These are phyloP conservation scores for Margarornis squamiger DNA, from an alignment of 2,797 vertebrate species.

Conservation along the genomic window DNA sequence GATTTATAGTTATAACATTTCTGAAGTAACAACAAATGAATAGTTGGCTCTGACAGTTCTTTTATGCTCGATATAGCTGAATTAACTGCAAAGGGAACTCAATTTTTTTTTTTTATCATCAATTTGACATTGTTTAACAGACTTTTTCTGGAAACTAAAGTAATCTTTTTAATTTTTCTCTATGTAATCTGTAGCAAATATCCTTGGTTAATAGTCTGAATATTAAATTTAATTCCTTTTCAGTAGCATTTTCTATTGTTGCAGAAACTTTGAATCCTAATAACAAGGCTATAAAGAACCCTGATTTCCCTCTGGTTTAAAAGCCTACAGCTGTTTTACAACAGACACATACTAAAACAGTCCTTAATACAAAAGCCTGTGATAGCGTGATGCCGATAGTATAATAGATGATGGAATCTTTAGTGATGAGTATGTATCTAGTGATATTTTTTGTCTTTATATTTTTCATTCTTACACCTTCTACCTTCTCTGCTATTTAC, in stretches of 20 bases:
- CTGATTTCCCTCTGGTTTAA: slow-evolving; percentile 37
- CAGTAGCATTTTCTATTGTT: slow-evolving; percentile 67
- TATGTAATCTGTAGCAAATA: slow-evolving; percentile 70
- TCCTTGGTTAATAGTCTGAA: slow-evolving; percentile 74
- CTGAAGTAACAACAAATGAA: slow-evolving; percentile 70
- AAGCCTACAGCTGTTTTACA: slow-evolving; percentile 24
- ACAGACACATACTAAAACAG: neutral
- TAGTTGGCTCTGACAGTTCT: slow-evolving; percentile 71
- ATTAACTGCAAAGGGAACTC: slow-evolving; percentile 73
- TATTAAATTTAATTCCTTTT: slow-evolving; percentile 77
- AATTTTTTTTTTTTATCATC: slow-evolving; percentile 77
- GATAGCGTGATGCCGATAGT: neutral
- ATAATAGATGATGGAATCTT: neutral
- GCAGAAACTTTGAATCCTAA: slow-evolving; percentile 64
- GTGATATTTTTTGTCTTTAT: neutral
- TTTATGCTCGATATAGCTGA: slow-evolving; percentile 73
- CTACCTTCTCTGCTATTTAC: neutral
- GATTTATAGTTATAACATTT: slow-evolving; percentile 38
- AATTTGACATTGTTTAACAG: slow-evolving; percentile 78
- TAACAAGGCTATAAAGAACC: slow-evolving; percentile 61
- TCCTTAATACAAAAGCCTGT: neutral
- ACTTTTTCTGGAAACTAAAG: slow-evolving; percentile 72
- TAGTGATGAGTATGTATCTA: neutral
- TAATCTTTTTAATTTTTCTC: slow-evolving; percentile 73
- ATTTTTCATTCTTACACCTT: neutral